Evolutionary conservation across 2,113 vertebrate genomes (phyloP).

Genomic region (Microcebus lehilahytsara): DNA sequence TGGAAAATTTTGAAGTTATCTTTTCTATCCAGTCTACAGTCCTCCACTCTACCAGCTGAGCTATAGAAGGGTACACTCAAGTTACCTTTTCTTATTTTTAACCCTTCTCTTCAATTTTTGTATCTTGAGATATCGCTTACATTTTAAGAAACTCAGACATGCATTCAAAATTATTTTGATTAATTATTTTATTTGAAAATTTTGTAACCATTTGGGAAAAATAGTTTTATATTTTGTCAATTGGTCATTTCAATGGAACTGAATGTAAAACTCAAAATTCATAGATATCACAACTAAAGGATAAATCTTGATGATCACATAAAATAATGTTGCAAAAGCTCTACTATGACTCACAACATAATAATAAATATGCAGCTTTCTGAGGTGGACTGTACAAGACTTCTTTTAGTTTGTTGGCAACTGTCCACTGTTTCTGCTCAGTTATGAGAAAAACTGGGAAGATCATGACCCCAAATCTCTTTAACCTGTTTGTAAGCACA

Average conservation of each 20-base stretch:
- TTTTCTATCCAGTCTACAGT: slow-evolving; percentile 83
- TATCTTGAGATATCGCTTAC: background rate
- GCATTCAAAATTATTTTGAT: background rate
- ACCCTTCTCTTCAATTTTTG: background rate
- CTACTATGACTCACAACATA: background rate
- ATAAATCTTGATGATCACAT: background rate
- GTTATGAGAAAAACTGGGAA: background rate
- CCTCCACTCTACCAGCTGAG: slow-evolving; percentile 92
- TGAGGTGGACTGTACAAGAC: background rate
- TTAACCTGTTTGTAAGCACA: background rate
- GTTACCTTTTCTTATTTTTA: background rate
- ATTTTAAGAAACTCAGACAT: background rate
- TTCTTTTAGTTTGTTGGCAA: background rate
- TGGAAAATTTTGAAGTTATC: background rate
- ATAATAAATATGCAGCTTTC: background rate
- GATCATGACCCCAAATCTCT: background rate
- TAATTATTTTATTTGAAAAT: slow-evolving; percentile 14
- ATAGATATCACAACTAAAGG: background rate
- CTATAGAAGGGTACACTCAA: slow-evolving; percentile 85
- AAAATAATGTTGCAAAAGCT: background rate
- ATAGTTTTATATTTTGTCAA: background rate
- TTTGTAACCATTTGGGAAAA: background rate
- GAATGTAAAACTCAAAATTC: background rate
- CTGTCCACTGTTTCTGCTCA: background rate
- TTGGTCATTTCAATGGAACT: background rate